Conservation (phyloP, 2,888 invertebrate species). For the Brenthis hecate region DNA sequence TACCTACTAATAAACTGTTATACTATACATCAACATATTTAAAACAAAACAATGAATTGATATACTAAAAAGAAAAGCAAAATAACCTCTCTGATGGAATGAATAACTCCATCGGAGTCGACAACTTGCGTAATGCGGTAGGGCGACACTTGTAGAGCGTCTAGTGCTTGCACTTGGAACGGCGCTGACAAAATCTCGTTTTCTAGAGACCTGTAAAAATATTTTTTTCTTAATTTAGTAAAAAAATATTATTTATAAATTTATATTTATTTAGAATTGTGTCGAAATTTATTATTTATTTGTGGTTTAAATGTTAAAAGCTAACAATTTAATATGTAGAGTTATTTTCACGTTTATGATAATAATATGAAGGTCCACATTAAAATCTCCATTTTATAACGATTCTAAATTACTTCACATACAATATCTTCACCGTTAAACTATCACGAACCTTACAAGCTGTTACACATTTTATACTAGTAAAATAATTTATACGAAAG, state of each 20-base stretch:
- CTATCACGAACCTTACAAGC: no score
- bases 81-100: constrained; percentile 85
- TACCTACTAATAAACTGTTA: no score
- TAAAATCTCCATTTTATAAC: no score
- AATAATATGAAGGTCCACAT: no score
- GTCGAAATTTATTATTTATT: no score
- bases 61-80: not conserved
- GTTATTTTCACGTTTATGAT: no score
- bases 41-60: not conserved
- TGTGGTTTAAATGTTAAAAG: no score
- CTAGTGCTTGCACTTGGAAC: constrained; percentile 66
- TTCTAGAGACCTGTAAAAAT: constrained; percentile 78
- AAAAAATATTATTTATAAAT: not conserved
- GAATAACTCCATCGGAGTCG: constrained; percentile 87
- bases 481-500: no score
- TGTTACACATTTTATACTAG: no score
- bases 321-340: no score
- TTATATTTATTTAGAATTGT: no score
- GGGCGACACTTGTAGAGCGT: constrained; percentile 86
- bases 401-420: not conserved
- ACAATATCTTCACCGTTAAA: no score
- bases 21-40: not conserved
- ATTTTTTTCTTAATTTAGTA: not conserved
- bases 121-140: constrained; percentile 88
- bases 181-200: constrained; percentile 82